Percentiles rank a stretch among this genome's conserved stretches.
phyloP scores from a whole-genome alignment of 2,797 vertebrate species.

The Lutjanus argentimaculatus region DNA sequence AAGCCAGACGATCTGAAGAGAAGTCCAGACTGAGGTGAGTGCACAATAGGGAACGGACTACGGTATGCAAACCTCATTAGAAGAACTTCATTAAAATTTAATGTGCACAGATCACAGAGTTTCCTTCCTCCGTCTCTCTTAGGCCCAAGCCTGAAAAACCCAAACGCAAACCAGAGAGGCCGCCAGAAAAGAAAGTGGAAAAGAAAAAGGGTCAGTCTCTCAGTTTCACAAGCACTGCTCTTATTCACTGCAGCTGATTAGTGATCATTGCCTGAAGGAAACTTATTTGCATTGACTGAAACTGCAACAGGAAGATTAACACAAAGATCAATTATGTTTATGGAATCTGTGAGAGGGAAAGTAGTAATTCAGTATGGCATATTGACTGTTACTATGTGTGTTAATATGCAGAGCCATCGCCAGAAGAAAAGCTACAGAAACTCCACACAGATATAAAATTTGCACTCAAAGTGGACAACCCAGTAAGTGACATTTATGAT shows the following conservation, averaged over 20 bases:
- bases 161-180: slow-evolving; percentile 89
- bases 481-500: slow-evolving; percentile 85
- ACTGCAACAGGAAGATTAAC: background rate
- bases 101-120: slow-evolving; percentile 47
- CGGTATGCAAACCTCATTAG: slow-evolving; percentile 41
- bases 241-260: background rate
- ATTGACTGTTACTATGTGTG: slow-evolving; percentile 11
- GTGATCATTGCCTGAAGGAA: background rate
- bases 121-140: slow-evolving; percentile 18
- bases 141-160: slow-evolving; percentile 92
- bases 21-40: slow-evolving; percentile 90
- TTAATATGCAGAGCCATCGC: slow-evolving; percentile 88
- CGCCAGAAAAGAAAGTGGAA: slow-evolving; percentile 89
- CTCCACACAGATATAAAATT: slow-evolving; percentile 98
- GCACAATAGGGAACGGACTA: slow-evolving; percentile 15
- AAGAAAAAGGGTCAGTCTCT: slow-evolving; percentile 93
- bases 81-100: slow-evolving; percentile 44
- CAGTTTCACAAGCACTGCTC: background rate
- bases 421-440: slow-evolving; percentile 96
- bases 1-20: slow-evolving; percentile 87
- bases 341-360: background rate
- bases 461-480: slow-evolving; percentile 98
- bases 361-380: background rate
- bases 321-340: background rate
- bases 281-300: background rate